phyloP scores from a whole-genome alignment of 2,888 invertebrate species.

The Euzophera pinguis region DNA sequence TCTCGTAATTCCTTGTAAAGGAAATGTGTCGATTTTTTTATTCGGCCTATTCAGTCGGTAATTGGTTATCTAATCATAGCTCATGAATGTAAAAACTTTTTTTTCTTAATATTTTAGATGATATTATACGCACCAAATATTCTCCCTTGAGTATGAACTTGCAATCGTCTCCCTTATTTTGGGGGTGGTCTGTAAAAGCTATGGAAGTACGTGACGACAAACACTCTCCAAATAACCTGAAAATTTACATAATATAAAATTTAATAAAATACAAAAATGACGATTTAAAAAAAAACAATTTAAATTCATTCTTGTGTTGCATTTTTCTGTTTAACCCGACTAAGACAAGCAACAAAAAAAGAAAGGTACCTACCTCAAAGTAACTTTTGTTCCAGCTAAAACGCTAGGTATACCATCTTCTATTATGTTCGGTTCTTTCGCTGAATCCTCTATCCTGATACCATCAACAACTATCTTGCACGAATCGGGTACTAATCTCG shows the following conservation, averaged over 20 bases:
- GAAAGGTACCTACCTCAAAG: constrained; percentile 76
- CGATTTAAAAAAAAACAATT: too few species aligned
- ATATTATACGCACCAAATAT: constrained; percentile 54
- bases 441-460: constrained; percentile 77
- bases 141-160: constrained; percentile 76
- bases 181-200: constrained; percentile 83
- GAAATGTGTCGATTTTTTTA: background rate
- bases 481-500: too few species aligned
- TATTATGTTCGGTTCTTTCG: constrained; percentile 76
- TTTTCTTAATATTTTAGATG: background rate
- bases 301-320: too few species aligned
- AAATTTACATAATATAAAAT: background rate
- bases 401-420: constrained; percentile 84
- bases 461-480: constrained; percentile 64
- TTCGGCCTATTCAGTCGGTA: too few species aligned
- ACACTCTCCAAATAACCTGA: constrained; percentile 86
- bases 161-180: constrained; percentile 80
- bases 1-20: background rate
- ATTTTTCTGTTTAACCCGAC: too few species aligned
- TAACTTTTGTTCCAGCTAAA: constrained; percentile 78
- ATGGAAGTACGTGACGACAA: constrained; percentile 83
- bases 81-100: too few species aligned
- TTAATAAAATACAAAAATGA: too few species aligned
- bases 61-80: too few species aligned
- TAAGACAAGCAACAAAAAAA: too few species aligned